Evolutionary conservation across 2,888 invertebrate species (phyloP), one percentile per base, ranked within the genome.

Genomic region (Iphiclides podalirius): DNA sequence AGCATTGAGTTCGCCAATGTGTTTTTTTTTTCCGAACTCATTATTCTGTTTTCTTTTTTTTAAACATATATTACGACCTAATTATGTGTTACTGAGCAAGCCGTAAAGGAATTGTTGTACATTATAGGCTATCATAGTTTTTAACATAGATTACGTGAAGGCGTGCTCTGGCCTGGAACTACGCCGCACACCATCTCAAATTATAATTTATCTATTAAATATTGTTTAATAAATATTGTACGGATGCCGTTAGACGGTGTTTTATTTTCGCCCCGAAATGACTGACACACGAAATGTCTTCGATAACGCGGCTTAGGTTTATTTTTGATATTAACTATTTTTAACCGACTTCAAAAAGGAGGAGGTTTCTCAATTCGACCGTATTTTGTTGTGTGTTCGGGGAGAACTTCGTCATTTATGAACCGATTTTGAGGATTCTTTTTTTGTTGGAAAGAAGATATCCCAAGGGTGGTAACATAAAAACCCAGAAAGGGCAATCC

Each of bases 211-310:
- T 57, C 54, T 56, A 53, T 61, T 52, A 60, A 59, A 60, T 54
- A 55, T 63, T 53, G 55, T 46, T 52, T 52, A 66, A 62, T 64
- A 70, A 69, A 70, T 61, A 59, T 69, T 68, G 69, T 70, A 70
- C 67, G 68, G 65, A 64, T 57, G 63, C 65, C 67, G 68, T 58
- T 58, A 12, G 52, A 51, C 34, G n/a, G 46, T 40, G 48, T 57
- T 55, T 59, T 45, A 58, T 58, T 55, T 48, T 8, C 11, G n/a
- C n/a, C n/a, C n/a, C n/a, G n/a, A n/a, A 2, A 16, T 11, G 11
- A 11, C 17, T 17, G n/a, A 13, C n/a, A n/a, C n/a, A n/a, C n/a
- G n/a, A n/a, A n/a, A n/a, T n/a, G n/a, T n/a, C n/a, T n/a, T n/a
- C n/a, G n/a, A n/a, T n/a, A n/a, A n/a, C n/a, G n/a, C n/a, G n/a